A percentile compares a stretch with the other conserved stretches of the same genome.
Evolutionary conservation across 2,888 invertebrate genomes (phyloP).

Genomic region (Clostera curtula): DNA sequence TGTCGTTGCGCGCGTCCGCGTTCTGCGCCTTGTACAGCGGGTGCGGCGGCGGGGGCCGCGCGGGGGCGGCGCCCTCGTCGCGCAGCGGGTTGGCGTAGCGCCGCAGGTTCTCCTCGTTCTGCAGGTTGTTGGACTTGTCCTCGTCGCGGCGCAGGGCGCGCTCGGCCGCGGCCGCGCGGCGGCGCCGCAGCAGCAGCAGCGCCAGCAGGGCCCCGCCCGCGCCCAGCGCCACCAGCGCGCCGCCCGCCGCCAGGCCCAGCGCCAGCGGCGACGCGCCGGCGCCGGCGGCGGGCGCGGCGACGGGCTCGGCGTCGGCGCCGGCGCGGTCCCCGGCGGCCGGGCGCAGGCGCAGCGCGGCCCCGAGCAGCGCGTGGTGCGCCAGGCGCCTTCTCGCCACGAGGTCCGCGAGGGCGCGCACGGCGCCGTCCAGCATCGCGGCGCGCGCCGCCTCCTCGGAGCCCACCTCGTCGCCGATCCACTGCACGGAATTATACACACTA

Average conservation of each 20-base stretch:
- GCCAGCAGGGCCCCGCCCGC: constrained; percentile 49
- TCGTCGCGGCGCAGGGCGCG: constrained; percentile 82
- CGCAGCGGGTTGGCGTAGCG: constrained; percentile 88
- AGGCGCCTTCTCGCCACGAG: constrained; percentile 55
- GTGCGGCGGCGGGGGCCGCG: constrained; percentile 74
- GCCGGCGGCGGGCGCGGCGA: constrained; percentile 66
- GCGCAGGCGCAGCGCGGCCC: constrained; percentile 53
- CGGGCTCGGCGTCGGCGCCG: constrained; percentile 22
- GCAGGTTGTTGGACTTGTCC: constrained; percentile 92
- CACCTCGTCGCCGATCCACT: constrained; percentile 63
- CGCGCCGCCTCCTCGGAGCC: constrained; percentile 35
- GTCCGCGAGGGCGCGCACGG: constrained; percentile 54
- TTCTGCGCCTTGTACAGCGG: constrained; percentile 89
- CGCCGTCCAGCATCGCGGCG: constrained; percentile 39
- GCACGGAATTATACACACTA: no score
- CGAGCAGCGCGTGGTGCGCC: constrained; percentile 52
- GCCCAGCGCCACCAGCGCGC: constrained; percentile 23
- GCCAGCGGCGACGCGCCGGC: constrained; percentile 23
- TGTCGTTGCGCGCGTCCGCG: constrained; percentile 88
- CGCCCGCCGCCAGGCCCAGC: constrained; percentile 26
- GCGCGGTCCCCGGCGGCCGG: constrained; percentile 33
- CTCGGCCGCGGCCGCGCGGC: constrained; percentile 67
- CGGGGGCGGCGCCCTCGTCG: constrained; percentile 67
- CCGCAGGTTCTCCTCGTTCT: constrained; percentile 92
- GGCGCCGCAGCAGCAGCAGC: constrained; percentile 35